Evolutionary conservation across 2,888 invertebrate genomes (phyloP).

Genomic region (Sympetrum striolatum): DNA sequence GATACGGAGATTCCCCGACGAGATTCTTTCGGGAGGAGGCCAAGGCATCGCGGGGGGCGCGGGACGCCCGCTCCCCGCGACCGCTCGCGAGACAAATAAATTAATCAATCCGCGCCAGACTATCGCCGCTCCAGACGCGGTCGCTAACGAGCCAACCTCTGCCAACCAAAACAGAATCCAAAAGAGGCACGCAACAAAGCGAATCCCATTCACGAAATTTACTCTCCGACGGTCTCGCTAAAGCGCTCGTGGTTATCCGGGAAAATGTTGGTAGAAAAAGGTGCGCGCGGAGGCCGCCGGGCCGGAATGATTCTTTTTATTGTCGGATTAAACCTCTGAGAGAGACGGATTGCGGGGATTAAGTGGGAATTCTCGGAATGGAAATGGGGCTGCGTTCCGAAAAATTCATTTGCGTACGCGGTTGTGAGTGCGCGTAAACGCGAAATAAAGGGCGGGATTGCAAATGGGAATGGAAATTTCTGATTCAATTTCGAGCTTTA

Average conservation of each 20-base stretch:
- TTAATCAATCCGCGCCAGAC: not conserved
- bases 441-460: not conserved
- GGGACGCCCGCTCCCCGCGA: not conserved
- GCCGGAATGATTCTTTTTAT: conserved; percentile 2
- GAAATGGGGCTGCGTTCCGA: too few species aligned
- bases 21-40: not conserved
- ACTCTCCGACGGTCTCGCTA: not conserved
- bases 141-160: not conserved
- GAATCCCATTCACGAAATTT: not conserved
- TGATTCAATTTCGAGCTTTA: too few species aligned
- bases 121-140: not conserved
- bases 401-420: too few species aligned
- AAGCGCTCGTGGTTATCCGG: not conserved
- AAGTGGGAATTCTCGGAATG: not conserved
- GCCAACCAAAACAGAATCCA: not conserved
- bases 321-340: not conserved
- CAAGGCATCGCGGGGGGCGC: not conserved
- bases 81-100: not conserved
- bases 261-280: not conserved
- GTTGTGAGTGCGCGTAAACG: not conserved
- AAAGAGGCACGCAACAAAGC: not conserved
- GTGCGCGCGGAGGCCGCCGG: not conserved
- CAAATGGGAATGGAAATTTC: not conserved
- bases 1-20: not conserved
- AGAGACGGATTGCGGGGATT: not conserved